Conservation (phyloP, 2,797 vertebrate genomes). For the Staurois parvus region DNA sequence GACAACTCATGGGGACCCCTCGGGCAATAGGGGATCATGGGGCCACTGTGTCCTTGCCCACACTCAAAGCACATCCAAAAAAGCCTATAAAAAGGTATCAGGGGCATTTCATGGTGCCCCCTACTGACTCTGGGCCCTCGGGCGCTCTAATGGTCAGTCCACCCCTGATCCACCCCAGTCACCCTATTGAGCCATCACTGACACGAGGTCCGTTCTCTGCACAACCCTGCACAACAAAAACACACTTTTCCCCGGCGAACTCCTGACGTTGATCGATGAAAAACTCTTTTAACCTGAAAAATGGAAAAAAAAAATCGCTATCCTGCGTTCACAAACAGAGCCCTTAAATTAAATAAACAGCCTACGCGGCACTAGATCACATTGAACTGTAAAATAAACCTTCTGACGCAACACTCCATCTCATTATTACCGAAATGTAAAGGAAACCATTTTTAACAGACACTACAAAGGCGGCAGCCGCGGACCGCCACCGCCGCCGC, state of each 20-base stretch:
- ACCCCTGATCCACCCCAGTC: too few relatives aligned
- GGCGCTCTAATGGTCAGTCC: too few relatives aligned
- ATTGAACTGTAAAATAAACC: slow-evolving; percentile 54
- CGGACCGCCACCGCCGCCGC: background rate
- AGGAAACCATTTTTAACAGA: slow-evolving; percentile 65
- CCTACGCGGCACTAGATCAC: slow-evolving; percentile 41
- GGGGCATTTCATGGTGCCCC: too few relatives aligned
- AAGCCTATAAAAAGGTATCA: too few relatives aligned
- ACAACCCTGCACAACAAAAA: background rate
- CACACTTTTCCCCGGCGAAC: background rate
- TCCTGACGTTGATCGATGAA: slow-evolving; percentile 44
- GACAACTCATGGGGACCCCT: too few relatives aligned
- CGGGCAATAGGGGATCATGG: too few relatives aligned
- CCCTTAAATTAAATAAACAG: slow-evolving; percentile 52
- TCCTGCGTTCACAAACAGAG: slow-evolving; percentile 43
- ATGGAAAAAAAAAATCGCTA: background rate
- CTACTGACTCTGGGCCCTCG: too few relatives aligned
- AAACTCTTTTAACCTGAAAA: slow-evolving; percentile 8
- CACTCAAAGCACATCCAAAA: too few relatives aligned
- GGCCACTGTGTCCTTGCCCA: too few relatives aligned
- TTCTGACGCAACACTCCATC: slow-evolving; percentile 43
- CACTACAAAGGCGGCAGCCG: slow-evolving; percentile 44
- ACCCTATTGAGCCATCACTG: background rate
- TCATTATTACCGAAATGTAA: slow-evolving; percentile 35
- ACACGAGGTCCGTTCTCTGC: background rate